phyloP scores from a whole-genome alignment of 2,797 vertebrate species.

The Macroramphosus scolopax region DNA sequence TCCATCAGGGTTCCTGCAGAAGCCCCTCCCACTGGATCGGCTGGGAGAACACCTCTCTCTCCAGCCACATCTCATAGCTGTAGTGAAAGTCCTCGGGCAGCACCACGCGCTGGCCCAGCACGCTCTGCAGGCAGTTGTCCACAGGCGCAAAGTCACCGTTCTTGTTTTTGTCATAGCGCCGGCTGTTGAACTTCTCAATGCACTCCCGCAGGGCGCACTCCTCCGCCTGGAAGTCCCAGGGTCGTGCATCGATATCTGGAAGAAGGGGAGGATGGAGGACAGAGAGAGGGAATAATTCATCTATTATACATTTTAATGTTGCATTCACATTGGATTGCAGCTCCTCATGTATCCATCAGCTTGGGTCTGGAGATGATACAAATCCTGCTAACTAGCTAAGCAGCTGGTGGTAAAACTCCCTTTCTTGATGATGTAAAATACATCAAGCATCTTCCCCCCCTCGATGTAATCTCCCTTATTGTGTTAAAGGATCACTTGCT shows the following conservation, averaged over 20 bases:
- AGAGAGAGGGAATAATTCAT: no score
- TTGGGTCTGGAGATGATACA: no score
- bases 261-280: no score
- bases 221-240: constrained; percentile 98
- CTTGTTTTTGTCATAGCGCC: constrained; percentile 86
- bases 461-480: no score
- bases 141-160: constrained; percentile 89
- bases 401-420: no score
- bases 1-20: no score
- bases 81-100: constrained; percentile 91
- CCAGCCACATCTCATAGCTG: constrained; percentile 96
- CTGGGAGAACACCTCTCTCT: constrained; percentile 95
- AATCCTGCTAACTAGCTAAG: no score
- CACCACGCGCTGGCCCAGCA: constrained; percentile 89
- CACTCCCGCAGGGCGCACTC: constrained; percentile 92
- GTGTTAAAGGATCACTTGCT: constrained; percentile 43
- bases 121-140: constrained; percentile 97
- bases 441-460: no score
- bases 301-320: no score
- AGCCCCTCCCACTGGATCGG: constrained; percentile 97
- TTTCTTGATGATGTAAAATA: no score
- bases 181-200: constrained; percentile 93
- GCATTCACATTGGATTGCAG: no score
- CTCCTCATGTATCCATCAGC: no score
- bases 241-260: constrained; percentile 85